A percentile compares a stretch with the other conserved stretches of the same genome.
Conservation (phyloP, 2,797 vertebrate genomes). For the Lophotriccus pileatus region DNA sequence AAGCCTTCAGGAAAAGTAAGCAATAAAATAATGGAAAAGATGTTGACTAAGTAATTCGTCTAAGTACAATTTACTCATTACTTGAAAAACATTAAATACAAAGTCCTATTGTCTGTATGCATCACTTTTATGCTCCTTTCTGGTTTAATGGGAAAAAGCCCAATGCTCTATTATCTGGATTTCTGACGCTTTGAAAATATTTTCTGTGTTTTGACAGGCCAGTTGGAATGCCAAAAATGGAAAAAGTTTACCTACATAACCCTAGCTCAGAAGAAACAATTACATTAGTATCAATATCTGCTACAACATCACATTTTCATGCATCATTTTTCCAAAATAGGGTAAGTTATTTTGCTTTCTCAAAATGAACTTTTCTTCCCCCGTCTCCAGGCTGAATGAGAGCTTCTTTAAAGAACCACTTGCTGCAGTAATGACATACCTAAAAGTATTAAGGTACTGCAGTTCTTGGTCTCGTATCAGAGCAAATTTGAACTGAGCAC, state of each 20-base stretch:
- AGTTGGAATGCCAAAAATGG: conserved; percentile 99
- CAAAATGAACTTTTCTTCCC: not conserved
- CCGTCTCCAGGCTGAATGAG: not conserved
- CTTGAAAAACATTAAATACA: not conserved
- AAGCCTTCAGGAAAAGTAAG: not conserved
- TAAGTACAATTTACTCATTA: not conserved
- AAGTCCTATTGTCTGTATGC: not conserved
- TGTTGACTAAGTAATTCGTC: not conserved
- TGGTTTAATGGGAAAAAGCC: not conserved
- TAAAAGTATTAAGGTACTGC: not conserved
- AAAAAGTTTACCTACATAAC: conserved; percentile 99
- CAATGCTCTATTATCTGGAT: not conserved
- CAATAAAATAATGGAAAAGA: not conserved
- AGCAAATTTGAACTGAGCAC: not conserved
- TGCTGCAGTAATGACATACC: not conserved
- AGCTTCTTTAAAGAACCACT: not conserved
- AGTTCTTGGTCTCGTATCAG: not conserved
- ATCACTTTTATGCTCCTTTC: not conserved
- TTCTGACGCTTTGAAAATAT: not conserved
- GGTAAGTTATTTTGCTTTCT: conserved; percentile 81
- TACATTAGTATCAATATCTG: conserved; percentile 99
- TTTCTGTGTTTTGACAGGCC: conserved; percentile 80
- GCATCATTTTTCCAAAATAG: conserved; percentile 99
- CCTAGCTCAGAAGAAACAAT: conserved; percentile 99
- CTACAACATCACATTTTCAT: conserved; percentile 99